Evolutionary conservation across 2,797 vertebrate species (phyloP).

Genomic region (Sebastes cheni): DNA sequence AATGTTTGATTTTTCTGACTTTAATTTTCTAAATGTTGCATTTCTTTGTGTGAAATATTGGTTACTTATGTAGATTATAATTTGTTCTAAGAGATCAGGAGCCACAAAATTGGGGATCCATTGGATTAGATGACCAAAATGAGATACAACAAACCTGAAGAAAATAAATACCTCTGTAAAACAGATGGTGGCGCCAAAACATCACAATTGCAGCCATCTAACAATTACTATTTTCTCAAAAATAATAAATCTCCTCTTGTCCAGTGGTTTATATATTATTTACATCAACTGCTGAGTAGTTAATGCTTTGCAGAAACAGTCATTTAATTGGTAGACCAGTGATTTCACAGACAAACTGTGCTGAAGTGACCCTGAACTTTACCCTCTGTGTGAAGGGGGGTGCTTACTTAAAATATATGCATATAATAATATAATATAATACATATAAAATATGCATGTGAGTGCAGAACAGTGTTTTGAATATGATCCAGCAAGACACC

Average conservation of each 20-base stretch:
- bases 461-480: no score
- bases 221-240: not conserved
- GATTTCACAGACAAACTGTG: no score
- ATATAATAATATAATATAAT: no score
- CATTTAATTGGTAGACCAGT: not conserved
- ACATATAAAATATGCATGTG: no score
- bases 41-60: not conserved
- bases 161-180: not conserved
- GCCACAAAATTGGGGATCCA: not conserved
- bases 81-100: not conserved
- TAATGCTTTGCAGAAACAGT: not conserved
- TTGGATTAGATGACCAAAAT: not conserved
- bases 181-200: constrained; percentile 51
- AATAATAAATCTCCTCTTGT: not conserved
- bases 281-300: not conserved
- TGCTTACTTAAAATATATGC: no score
- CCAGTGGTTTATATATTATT: not conserved
- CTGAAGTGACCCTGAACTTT: not conserved
- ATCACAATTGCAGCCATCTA: not conserved
- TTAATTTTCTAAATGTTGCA: not conserved
- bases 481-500: not conserved
- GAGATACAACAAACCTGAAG: not conserved
- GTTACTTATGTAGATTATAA: not conserved
- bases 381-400: not conserved
- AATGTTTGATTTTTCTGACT: not conserved